Evolutionary conservation across 2,113 vertebrate species (phyloP), one percentile per base, ranked within the genome.

Genomic region (Plotosus lineatus): DNA sequence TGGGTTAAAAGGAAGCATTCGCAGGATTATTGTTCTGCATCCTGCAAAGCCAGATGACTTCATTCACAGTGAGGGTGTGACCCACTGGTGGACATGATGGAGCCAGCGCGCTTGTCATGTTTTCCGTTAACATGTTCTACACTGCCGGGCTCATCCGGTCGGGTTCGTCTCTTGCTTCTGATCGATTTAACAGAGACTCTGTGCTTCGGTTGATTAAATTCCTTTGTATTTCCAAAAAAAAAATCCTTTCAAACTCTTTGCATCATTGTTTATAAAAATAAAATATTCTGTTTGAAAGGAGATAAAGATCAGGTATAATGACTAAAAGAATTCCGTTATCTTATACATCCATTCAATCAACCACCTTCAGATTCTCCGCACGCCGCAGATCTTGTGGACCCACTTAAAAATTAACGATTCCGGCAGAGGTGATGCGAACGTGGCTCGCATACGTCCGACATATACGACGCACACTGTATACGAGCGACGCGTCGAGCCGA

Each of bases 61-160:
- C 60, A 71, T 53, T 44, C 58, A 56, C 48, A 73, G 12, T 26
- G 31, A 80, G 81, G 84, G 84, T 80, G 77, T 77, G n/a, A 65
- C 55, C 6, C 14, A n/a, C 77, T 76, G 44, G 72, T 44, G 77
- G 84, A 80, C 73, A 56, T 3, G n/a, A 61, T 58, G 81, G 84
- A 83, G 81, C 84, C 84, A 38, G 72, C 15, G 68, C 71, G 69
- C 8, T 31, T 66, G 72, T 80, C 77, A 72, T 65, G 77, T 66
- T 78, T 85, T 85, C 80, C 80, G 33, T 50, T 42, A 40, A 42
- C n/a, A n/a, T n/a, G n/a, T 69, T 78, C 53, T 56, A 50, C 21
- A 33, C 38, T 66, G 63, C 78, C 44, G 17, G 8, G 56, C 31
- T 23, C 8, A 36, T 77, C 71, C 55, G 28, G 31, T 50, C 10